These are phyloP conservation scores for Eupithecia vulgata DNA, from an alignment of 2,888 invertebrate genomes.

Conservation along the genomic window DNA sequence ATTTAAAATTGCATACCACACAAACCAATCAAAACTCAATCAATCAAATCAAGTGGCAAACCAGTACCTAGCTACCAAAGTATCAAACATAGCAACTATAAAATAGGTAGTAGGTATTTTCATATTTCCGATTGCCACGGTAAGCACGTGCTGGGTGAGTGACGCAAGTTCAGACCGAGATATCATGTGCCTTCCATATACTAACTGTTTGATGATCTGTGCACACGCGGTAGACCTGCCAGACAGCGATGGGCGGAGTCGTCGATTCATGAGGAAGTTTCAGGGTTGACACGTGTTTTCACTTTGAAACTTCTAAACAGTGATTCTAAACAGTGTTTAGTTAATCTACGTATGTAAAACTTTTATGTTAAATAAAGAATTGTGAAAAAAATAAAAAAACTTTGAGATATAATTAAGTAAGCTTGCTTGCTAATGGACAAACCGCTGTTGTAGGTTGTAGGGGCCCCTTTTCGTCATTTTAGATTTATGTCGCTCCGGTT, in stretches of 20 bases:
- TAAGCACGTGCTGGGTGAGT: constrained; percentile 30
- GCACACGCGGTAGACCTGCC: constrained; percentile 14
- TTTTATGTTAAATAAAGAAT: no score
- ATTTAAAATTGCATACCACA: no score
- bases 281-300: constrained; percentile 5
- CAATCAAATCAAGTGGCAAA: background rate
- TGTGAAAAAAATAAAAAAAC: no score
- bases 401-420: background rate
- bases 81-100: background rate
- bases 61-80: background rate
- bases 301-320: no score
- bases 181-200: constrained; percentile 18
- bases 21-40: background rate
- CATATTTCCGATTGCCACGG: background rate
- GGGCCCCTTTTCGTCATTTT: background rate
- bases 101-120: background rate
- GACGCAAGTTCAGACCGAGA: constrained; percentile 31
- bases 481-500: no score
- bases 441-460: background rate
- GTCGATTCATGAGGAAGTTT: constrained; percentile 4
- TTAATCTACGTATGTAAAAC: no score
- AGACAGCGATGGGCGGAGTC: constrained; percentile 4
- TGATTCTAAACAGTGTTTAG: no score
- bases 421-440: background rate
- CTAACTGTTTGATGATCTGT: constrained; percentile 11